Evolutionary conservation across 1,140 invertebrate species (phyloP), one percentile per base, ranked within the genome.

Genomic region (Tetragnatha versicolor): DNA sequence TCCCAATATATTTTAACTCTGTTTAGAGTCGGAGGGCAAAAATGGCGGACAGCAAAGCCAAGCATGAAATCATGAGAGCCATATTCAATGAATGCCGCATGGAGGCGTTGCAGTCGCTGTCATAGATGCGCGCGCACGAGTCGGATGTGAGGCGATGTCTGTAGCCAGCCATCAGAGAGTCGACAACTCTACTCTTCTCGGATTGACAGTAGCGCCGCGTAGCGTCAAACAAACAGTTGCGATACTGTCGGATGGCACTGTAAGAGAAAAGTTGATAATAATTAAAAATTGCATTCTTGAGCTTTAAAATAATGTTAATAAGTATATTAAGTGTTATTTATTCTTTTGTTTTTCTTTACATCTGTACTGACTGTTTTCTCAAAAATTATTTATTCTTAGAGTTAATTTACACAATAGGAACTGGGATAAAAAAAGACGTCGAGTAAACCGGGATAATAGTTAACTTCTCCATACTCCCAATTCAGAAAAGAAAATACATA

Each of bases 191-290:
- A 2, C 37, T 45, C 1, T 65, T 49, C 14, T 79, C 76, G 10
- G 39, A 22, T 12, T 69, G 63, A 27, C 76, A 79, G 29, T 66
- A 55, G 9, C 76, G 49, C 39, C 65, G 49, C 0, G 63, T 79
- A 14, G 76, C 76, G 14, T 79, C 76, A 25, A n/a, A 60, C 63
- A 79, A 29, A 10, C 76, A 79, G 29, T 29, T 65, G 22, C 76
- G 63, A 42, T 79, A 79, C 42, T 69, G 35, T 14, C 76, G 63
- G 0, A 51, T 39, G 7, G 76, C 55, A 4, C 76, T 79, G 51
- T 17, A 79, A 78, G 39, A 9, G 22, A 3, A 39, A 42, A 65
- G 20, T 1, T 25, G 1, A n/a, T n/a, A n/a, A n/a, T n/a, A n/a
- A n/a, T n/a, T n/a, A n/a, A 45, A 45, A 45, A 45, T n/a, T 45